Percentiles rank a stretch among this genome's conserved stretches.
phyloP scores from a whole-genome alignment of 2,888 invertebrate genomes.

The Sinohyriopsis cumingii region DNA sequence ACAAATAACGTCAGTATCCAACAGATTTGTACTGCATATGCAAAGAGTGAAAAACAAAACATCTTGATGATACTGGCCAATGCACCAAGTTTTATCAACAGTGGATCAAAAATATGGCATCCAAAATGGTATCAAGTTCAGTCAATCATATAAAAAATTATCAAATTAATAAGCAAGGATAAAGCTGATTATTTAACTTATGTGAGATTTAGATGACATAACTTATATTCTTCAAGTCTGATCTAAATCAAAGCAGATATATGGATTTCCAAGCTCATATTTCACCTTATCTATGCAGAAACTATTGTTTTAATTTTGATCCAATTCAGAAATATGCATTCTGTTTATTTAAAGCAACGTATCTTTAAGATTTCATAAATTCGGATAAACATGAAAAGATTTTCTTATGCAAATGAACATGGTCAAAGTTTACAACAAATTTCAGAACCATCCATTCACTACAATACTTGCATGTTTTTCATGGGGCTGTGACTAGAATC shows the following conservation, averaged over 20 bases:
- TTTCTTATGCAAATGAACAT: neutral
- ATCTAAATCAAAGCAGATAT: neutral
- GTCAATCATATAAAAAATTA: too few species aligned
- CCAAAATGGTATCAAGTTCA: too few species aligned
- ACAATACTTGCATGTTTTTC: constrained; percentile 70
- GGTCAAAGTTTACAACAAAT: neutral
- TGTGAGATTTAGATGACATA: too few species aligned
- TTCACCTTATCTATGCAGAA: neutral
- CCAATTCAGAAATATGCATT: neutral
- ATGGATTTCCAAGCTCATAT: neutral
- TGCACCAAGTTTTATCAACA: too few species aligned
- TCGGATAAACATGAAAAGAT: too few species aligned
- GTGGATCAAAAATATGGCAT: too few species aligned
- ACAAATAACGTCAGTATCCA: too few species aligned
- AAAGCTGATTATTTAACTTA: too few species aligned
- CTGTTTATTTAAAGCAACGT: neutral
- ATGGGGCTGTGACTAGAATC: constrained; percentile 66
- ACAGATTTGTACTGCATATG: too few species aligned
- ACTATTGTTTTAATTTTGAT: neutral
- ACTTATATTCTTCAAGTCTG: neutral
- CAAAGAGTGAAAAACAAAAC: too few species aligned
- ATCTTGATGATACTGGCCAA: too few species aligned
- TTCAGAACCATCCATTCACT: neutral
- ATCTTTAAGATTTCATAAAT: neutral
- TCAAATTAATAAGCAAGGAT: too few species aligned